Evolutionary conservation across 2,113 vertebrate species (phyloP), one percentile per base, ranked within the genome.

Genomic region (Anarrhichthys ocellatus): DNA sequence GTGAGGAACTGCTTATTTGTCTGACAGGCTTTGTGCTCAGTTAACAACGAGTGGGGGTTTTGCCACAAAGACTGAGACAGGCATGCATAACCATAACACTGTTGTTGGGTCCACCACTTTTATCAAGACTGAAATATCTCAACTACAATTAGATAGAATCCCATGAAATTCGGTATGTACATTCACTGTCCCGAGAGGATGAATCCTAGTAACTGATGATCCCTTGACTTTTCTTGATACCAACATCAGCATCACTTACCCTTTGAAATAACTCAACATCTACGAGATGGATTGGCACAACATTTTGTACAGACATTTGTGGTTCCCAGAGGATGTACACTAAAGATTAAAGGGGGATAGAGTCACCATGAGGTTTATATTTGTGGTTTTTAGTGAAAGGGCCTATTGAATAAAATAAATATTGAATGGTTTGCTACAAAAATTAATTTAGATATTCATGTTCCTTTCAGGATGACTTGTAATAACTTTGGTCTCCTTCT

Each of bases 1-100:
- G 81, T 29, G 83, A 83, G 71, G 70, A 81, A 77, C 62, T 76
- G 86, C 73, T 91, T 40, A 72, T 86, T 80, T 82, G 85, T 76
- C 78, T 80, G 75, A 87, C 74, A 80, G 74, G 48, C 88, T 92
- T 94, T 91, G 79, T 89, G 83, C 58, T 80, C 59, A 29, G 56
- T 81, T 62, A 46, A 59, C 46, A 69, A 70, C 4, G 56, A 65
- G 71, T 81, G 62, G 70, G 76, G 59, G 76, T 65, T 73, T 67
- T 46, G 6, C 40, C 48, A 80, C 66, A 80, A 87, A 80, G 66
- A 78, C 68, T 29, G 22, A 75, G 59, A 68, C 20, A 54, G 66
- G 59, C 75, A 65, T 75, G 34, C 78, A 74, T 79, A 29, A 40
- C 29, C 73, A 70, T 61, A 64, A 80, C 56, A 82, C 46, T 24